Percentiles rank a stretch among this genome's conserved stretches.
Evolutionary conservation across 2,888 invertebrate species (phyloP).

Genomic region (Megamerina dolium): DNA sequence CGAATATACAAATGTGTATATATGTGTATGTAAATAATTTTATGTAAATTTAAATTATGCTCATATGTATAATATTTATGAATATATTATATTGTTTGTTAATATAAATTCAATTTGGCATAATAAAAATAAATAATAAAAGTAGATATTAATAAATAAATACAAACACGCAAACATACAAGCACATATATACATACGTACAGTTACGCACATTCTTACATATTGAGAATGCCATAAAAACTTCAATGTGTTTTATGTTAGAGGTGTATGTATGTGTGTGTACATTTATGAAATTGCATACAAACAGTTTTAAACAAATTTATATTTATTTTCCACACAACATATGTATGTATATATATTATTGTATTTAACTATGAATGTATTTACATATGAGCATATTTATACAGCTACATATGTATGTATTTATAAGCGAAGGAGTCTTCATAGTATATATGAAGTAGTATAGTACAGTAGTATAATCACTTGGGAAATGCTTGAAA

Average conservation of each 20-base stretch:
- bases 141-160: not conserved
- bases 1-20: too few species aligned
- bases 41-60: not conserved
- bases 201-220: not conserved
- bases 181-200: not conserved
- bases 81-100: conserved; percentile 29
- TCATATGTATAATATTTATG: not conserved
- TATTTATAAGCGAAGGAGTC: conserved; percentile 3
- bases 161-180: not conserved
- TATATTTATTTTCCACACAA: conserved; percentile 9
- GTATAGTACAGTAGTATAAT: too few species aligned
- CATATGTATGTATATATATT: not conserved
- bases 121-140: conserved; percentile 1
- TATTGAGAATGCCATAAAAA: too few species aligned
- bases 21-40: too few species aligned
- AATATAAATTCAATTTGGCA: not conserved
- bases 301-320: conserved; percentile 11
- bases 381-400: conserved; percentile 9
- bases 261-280: too few species aligned
- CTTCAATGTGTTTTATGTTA: too few species aligned
- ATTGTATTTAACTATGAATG: not conserved
- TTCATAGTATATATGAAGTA: not conserved
- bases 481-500: conserved; percentile 11
- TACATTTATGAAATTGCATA: too few species aligned
- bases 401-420: conserved; percentile 3